phyloP scores from a whole-genome alignment of 2,888 invertebrate genomes.

The Xanthia togata region DNA sequence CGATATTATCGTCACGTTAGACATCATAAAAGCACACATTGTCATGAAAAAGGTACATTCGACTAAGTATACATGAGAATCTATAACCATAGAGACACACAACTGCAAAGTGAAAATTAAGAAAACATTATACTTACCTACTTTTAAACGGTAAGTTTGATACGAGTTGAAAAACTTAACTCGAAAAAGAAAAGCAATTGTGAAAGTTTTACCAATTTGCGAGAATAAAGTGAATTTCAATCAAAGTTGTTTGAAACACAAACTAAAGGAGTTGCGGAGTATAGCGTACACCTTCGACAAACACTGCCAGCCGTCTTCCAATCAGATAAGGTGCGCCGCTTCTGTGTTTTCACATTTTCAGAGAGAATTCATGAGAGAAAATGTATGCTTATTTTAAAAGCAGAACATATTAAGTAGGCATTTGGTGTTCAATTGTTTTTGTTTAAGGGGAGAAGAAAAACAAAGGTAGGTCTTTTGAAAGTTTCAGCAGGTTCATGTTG shows the following conservation, averaged over 20 bases:
- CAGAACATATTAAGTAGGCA: slow-evolving; percentile 5
- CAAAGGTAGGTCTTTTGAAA: neutral
- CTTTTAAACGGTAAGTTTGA: slow-evolving; percentile 59
- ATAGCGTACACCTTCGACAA: slow-evolving; percentile 76
- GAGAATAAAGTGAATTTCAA: slow-evolving; percentile 87
- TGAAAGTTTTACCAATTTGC: slow-evolving; percentile 85
- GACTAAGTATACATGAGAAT: neutral
- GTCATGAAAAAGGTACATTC: neutral
- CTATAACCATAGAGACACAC: neutral
- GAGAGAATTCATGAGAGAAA: slow-evolving; percentile 48
- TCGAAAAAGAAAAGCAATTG: slow-evolving; percentile 84
- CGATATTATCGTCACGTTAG: no score
- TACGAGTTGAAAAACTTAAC: slow-evolving; percentile 62
- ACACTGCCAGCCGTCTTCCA: slow-evolving; percentile 67
- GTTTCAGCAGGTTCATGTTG: neutral
- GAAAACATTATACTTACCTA: slow-evolving; percentile 48
- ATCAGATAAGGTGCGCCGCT: slow-evolving; percentile 64
- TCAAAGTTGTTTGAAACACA: slow-evolving; percentile 83
- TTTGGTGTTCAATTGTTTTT: slow-evolving; percentile 20
- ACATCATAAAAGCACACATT: no score
- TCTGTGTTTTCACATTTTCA: slow-evolving; percentile 51
- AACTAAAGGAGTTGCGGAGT: slow-evolving; percentile 78
- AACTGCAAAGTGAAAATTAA: slow-evolving; percentile 39
- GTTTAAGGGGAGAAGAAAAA: neutral
- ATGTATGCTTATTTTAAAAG: slow-evolving; percentile 45